Evolutionary conservation across 2,888 invertebrate genomes (phyloP).

Genomic region (Phaedon cochleariae): DNA sequence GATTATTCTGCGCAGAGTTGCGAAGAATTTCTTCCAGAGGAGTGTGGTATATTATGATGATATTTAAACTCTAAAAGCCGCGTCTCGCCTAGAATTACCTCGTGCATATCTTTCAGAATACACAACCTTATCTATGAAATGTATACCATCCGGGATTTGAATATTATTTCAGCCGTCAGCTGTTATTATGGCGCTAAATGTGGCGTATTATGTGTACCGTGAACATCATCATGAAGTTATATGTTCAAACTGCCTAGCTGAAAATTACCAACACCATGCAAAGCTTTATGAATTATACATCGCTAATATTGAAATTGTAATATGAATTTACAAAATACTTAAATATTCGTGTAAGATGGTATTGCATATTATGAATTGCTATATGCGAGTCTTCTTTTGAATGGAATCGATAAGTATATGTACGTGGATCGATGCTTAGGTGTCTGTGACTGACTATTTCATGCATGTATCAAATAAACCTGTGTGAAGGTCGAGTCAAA

Average conservation of each 20-base stretch:
- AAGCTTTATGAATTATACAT: slow-evolving; percentile 19
- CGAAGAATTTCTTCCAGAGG: no score
- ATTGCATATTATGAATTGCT: no score
- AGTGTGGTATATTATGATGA: not conserved
- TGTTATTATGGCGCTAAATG: slow-evolving; percentile 44
- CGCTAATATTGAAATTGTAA: not conserved
- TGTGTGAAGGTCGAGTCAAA: no score
- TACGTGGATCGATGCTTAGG: no score
- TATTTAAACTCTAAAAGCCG: not conserved
- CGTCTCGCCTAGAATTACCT: not conserved
- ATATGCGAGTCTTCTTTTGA: no score
- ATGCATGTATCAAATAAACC: no score
- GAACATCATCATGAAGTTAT: slow-evolving; percentile 52
- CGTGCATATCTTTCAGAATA: not conserved
- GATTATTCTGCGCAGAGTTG: no score
- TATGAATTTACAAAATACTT: not conserved
- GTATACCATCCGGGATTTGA: not conserved
- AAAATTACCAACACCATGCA: slow-evolving; percentile 37
- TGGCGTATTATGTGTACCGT: slow-evolving; percentile 48
- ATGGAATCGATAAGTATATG: no score
- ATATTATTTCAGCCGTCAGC: slow-evolving; percentile 21
- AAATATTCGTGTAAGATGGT: not conserved
- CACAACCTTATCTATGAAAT: not conserved
- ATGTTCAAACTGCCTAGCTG: slow-evolving; percentile 42
- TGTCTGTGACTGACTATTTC: no score